Base-by-base conservation (phyloP, 2,797 vertebrate species). In the Hipposideros larvatus region DNA sequence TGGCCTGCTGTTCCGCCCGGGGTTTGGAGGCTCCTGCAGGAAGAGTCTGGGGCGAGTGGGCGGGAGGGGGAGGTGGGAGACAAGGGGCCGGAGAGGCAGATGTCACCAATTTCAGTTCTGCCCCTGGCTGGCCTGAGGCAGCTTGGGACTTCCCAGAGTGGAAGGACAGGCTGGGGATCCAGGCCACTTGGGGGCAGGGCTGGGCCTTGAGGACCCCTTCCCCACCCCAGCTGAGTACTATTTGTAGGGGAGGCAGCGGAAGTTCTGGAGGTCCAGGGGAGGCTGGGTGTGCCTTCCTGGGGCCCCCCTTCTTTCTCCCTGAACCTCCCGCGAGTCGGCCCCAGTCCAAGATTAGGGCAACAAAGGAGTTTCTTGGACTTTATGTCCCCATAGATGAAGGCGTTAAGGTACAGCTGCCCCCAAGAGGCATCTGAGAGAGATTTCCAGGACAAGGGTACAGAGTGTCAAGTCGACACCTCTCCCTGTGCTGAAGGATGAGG, bases 101-200 rank as follows among this genome's bases (percentile, higher is more conserved):
- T 96, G 95, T 97, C 96, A 97, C 98, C 77, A 96, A 97, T 97
- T 97, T 97, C 98, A 93, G 97, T 97, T 97, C 96, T 97, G 96
- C 97, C 97, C 83, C 51, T n/a, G 11, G 94, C 79, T 95, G 92
- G 92, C 92, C 95, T 93, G 96, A 95, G 87, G 65, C 87, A 79
- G 90, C 87, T 91, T 57, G 97, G 96, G 96, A 95, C 96, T 98
- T 98, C 96, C 97, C 95, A 92, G 92, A 9, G 92, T 97, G 95
- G 97, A 97, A 97, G 92, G 95, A 93, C 75, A 80, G 57, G 79
- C 91, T 26, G 16, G 51, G 85, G 43, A 66, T 13, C 41, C 80
- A 78, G 85, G 91, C 71, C 65, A 84, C 66, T 83, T n/a, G n/a
- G 79, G 78, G 82, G 31, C 63, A 93, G 84, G 71, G 59, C 43